Conservation (phyloP, 2,113 vertebrate species). For the Larimichthys polyactis region DNA sequence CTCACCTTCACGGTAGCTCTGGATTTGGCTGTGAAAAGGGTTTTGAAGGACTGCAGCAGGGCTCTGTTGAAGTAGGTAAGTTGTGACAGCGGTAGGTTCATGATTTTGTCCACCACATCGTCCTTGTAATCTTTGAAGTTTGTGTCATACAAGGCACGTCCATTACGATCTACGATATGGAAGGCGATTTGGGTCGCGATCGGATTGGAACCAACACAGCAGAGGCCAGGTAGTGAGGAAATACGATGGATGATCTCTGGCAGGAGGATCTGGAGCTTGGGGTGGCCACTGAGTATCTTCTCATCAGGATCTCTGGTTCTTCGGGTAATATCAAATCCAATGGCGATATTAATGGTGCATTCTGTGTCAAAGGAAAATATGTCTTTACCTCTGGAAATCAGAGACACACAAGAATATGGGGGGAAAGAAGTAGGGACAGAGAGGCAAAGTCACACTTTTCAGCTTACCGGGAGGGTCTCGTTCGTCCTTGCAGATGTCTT, state of each 20-base stretch:
- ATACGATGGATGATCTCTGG: slow-evolving; percentile 72
- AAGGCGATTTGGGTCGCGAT: slow-evolving; percentile 74
- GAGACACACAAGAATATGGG: neutral
- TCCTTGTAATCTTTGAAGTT: slow-evolving; percentile 80
- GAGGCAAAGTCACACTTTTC: neutral
- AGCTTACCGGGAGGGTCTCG: neutral
- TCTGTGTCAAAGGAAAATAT: slow-evolving; percentile 50
- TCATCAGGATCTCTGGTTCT: neutral
- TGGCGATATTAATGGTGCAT: slow-evolving; percentile 83
- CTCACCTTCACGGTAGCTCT: slow-evolving; percentile 66
- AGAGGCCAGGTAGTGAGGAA: slow-evolving; percentile 46
- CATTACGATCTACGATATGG: slow-evolving; percentile 58
- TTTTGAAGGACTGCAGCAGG: slow-evolving; percentile 79
- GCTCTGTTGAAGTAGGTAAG: slow-evolving; percentile 77
- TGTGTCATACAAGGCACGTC: slow-evolving; percentile 76
- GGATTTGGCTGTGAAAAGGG: slow-evolving; percentile 58
- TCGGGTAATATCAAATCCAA: slow-evolving; percentile 86
- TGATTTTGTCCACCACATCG: slow-evolving; percentile 78
- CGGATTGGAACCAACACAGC: fast-evolving
- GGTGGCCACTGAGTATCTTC: slow-evolving; percentile 60
- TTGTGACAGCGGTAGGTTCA: slow-evolving; percentile 49
- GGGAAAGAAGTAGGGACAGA: neutral
- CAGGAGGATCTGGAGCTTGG: slow-evolving; percentile 68
- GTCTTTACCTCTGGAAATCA: neutral
- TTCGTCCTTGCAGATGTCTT: slow-evolving; percentile 53